Conservation (phyloP, 1,140 invertebrate species). For the Nasonia vitripennis region DNA sequence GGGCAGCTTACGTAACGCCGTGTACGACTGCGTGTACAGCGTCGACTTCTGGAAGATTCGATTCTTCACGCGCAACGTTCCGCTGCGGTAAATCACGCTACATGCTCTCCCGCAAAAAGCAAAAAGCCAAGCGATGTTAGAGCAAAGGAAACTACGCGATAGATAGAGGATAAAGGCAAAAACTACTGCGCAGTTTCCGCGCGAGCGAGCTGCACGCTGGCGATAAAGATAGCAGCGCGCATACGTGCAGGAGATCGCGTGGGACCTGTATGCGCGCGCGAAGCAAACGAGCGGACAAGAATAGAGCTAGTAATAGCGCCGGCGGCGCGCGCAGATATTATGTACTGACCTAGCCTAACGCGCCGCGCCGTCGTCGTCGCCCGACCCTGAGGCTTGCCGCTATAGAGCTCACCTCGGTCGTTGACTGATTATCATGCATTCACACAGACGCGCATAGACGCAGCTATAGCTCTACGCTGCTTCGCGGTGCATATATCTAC, state of each 20-base stretch:
- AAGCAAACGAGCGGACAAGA: background rate
- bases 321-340: conserved; percentile 9
- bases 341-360: conserved; percentile 68
- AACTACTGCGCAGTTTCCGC: background rate
- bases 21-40: background rate
- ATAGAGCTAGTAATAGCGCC: conserved; percentile 32
- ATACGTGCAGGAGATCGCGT: background rate
- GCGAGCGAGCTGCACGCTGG: background rate
- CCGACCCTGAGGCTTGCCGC: conserved; percentile 66
- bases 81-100: too few relatives aligned
- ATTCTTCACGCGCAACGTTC: too few relatives aligned
- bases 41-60: too few relatives aligned
- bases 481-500: too few relatives aligned
- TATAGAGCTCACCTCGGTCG: conserved; percentile 59
- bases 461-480: too few relatives aligned
- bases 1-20: conserved; percentile 31
- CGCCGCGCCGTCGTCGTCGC: conserved; percentile 51
- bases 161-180: background rate
- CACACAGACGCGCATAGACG: conserved; percentile 5
- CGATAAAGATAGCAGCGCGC: conserved; percentile 8
- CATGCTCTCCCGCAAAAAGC: too few relatives aligned
- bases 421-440: conserved; percentile 71
- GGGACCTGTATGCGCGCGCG: background rate
- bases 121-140: too few relatives aligned
- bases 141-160: too few relatives aligned